A percentile compares a stretch with the other conserved stretches of the same genome.
Conservation (phyloP, 1,140 invertebrate genomes). For the Drosophila melanica region DNA sequence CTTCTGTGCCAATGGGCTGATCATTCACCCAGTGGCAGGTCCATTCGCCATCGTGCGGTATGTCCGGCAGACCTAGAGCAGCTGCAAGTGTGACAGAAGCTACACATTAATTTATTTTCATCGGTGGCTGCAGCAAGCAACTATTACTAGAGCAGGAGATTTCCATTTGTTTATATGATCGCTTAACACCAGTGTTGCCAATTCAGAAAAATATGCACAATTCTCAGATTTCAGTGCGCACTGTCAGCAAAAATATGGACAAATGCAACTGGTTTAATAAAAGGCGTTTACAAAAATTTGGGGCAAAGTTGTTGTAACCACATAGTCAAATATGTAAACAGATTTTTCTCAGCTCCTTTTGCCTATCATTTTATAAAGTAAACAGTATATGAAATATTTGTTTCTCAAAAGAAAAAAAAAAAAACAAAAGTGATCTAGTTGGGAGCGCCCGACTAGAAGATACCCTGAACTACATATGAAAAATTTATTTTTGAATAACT, state of each 20-base stretch:
- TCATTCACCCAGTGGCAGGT: conserved; percentile 87
- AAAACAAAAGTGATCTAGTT: no score
- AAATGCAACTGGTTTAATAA: neutral
- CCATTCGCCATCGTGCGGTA: conserved; percentile 85
- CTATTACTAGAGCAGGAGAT: neutral
- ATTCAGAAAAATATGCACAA: neutral
- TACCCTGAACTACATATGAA: no score
- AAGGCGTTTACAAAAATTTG: neutral
- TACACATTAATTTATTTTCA: no score
- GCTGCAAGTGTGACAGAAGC: conserved; percentile 33
- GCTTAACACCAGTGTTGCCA: neutral
- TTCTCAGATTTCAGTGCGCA: neutral
- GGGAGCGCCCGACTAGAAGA: no score
- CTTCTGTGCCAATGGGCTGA: conserved; percentile 86
- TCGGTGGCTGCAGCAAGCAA: no score
- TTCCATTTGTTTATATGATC: conserved; percentile 7
- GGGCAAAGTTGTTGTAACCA: neutral
- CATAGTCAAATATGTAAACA: conserved; percentile 9
- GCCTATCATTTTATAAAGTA: neutral
- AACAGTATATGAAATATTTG: no score
- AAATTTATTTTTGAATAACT: no score
- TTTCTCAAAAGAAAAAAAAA: no score
- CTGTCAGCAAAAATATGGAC: neutral
- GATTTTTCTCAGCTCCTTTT: conserved; percentile 4
- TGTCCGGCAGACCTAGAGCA: conserved; percentile 70